Evolutionary conservation across 2,888 invertebrate species (phyloP).

Genomic region (Dolomedes plantarius): DNA sequence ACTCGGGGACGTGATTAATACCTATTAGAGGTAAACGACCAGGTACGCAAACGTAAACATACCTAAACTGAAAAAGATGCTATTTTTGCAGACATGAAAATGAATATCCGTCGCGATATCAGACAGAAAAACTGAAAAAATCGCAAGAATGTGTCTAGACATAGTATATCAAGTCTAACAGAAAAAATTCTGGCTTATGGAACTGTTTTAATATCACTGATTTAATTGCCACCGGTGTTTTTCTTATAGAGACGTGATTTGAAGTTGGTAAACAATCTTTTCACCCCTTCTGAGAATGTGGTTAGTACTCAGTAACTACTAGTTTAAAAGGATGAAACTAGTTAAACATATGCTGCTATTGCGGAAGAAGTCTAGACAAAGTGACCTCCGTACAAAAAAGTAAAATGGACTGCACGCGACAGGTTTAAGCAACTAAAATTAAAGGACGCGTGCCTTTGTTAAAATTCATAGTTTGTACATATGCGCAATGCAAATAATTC

Average conservation of each 20-base stretch:
- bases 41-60: background rate
- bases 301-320: background rate
- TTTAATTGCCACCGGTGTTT: background rate
- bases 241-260: background rate
- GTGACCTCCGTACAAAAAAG: background rate
- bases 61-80: background rate
- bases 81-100: too few species aligned
- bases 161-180: conserved; percentile 18
- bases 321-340: conserved; percentile 3
- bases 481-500: too few species aligned
- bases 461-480: too few species aligned
- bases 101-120: too few species aligned
- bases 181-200: too few species aligned
- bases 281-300: conserved; percentile 1
- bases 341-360: conserved; percentile 19
- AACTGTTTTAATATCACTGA: background rate
- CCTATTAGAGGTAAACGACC: background rate
- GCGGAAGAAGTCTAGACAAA: background rate
- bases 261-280: conserved; percentile 21
- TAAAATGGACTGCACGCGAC: background rate
- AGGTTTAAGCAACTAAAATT: too few species aligned
- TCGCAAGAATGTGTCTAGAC: conserved; percentile 30
- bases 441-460: too few species aligned
- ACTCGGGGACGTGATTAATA: too few species aligned
- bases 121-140: conserved; percentile 4